A percentile compares a stretch with the other conserved stretches of the same genome.
Evolutionary conservation across 2,888 invertebrate genomes (phyloP).

Genomic region (Hydrotaea cyrtoneurina): DNA sequence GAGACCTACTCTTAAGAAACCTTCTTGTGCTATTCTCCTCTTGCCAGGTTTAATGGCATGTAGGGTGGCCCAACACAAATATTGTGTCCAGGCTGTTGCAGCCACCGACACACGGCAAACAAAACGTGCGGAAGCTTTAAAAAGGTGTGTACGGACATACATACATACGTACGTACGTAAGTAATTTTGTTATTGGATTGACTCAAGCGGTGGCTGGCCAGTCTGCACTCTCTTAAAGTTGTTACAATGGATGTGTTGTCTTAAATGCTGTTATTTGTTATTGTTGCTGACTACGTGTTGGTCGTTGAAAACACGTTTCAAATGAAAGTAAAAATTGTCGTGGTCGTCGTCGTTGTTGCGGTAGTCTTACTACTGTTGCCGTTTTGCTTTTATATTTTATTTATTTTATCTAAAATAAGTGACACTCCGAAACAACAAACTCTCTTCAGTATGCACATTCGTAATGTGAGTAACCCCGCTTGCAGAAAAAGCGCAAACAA

Average conservation of each 20-base stretch:
- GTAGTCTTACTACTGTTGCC: slow-evolving; percentile 9
- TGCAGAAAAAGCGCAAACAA: slow-evolving; percentile 13
- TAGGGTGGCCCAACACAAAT: too few relatives aligned
- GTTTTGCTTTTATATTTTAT: neutral
- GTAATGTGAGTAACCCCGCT: slow-evolving; percentile 65
- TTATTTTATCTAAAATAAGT: too few relatives aligned
- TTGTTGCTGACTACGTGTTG: slow-evolving; percentile 59
- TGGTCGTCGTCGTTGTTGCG: neutral
- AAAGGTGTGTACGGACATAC: neutral
- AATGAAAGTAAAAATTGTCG: slow-evolving; percentile 78
- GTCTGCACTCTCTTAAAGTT: slow-evolving; percentile 2
- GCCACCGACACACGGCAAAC: neutral
- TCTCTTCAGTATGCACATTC: slow-evolving; percentile 34
- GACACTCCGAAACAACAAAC: slow-evolving; percentile 19
- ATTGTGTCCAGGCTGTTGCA: neutral
- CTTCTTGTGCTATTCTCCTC: too few relatives aligned
- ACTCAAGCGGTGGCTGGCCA: neutral
- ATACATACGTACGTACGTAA: too few relatives aligned
- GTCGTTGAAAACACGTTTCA: slow-evolving; percentile 75
- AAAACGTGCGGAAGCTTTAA: slow-evolving; percentile 24
- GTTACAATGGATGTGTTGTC: slow-evolving; percentile 2
- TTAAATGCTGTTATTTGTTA: neutral
- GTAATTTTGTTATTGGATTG: neutral
- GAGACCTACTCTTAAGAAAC: too few relatives aligned
- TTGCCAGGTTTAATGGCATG: too few relatives aligned